phyloP scores from a whole-genome alignment of 2,797 vertebrate species.

The Lepidocolaptes lacrymiger region DNA sequence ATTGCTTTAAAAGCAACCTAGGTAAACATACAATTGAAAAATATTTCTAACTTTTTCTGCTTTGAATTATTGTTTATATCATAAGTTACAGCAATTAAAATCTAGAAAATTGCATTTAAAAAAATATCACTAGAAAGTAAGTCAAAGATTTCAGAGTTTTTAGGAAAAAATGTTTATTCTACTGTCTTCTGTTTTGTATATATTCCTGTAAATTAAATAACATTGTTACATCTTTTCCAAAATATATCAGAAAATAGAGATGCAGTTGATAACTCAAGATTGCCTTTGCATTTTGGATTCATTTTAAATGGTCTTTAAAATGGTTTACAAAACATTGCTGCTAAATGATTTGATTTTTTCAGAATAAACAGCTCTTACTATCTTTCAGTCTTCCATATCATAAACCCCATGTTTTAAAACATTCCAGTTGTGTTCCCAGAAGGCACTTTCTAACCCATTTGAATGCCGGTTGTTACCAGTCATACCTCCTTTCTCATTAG shows the following conservation, averaged over 20 bases:
- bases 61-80: neutral
- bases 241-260: neutral
- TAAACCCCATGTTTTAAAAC: neutral
- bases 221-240: neutral
- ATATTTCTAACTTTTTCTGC: neutral
- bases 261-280: neutral
- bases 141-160: neutral
- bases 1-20: neutral
- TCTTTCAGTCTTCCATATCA: neutral
- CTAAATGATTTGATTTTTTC: neutral
- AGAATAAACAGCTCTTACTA: neutral
- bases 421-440: conserved; percentile 32
- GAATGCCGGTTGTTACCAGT: conserved; percentile 36
- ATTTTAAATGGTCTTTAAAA: neutral
- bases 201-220: neutral
- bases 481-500: conserved; percentile 53
- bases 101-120: neutral
- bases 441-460: conserved; percentile 40
- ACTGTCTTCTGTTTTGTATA: neutral
- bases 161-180: neutral
- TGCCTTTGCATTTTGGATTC: neutral
- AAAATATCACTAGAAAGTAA: neutral
- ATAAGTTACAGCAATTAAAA: neutral
- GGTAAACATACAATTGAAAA: neutral
- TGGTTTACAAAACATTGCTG: neutral